These are phyloP conservation scores for Drosophila melanica DNA, from an alignment of 1,140 invertebrate species.

Conservation along the genomic window DNA sequence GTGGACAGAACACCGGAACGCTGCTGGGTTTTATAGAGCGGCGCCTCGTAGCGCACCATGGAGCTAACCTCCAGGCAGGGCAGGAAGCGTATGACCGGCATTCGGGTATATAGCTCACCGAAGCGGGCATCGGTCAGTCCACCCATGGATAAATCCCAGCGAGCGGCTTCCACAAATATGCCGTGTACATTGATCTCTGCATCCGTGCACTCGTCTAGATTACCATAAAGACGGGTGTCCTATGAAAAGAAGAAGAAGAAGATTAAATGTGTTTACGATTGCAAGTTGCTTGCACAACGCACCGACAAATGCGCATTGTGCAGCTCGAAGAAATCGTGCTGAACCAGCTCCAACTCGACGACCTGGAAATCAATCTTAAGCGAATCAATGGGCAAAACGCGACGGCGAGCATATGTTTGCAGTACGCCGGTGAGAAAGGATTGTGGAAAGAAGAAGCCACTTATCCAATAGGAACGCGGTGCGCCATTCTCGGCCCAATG, in stretches of 20 bases:
- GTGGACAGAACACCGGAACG: slow-evolving; percentile 93
- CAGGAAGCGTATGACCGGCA: slow-evolving; percentile 91
- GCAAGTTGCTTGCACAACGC: slow-evolving; percentile 18
- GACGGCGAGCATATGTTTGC: slow-evolving; percentile 93
- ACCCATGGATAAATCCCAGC: slow-evolving; percentile 89
- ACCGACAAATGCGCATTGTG: slow-evolving; percentile 81
- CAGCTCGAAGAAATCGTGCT: slow-evolving; percentile 87
- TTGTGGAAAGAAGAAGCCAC: slow-evolving; percentile 96
- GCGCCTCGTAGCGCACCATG: slow-evolving; percentile 88
- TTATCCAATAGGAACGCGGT: slow-evolving; percentile 94
- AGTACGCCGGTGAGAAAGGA: slow-evolving; percentile 94
- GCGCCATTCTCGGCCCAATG: slow-evolving; percentile 88
- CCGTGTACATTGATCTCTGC: slow-evolving; percentile 94
- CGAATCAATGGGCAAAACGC: slow-evolving; percentile 93
- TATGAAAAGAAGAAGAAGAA: slow-evolving; percentile 1
- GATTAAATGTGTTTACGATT: no score
- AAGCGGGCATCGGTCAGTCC: slow-evolving; percentile 88
- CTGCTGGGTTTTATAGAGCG: slow-evolving; percentile 93
- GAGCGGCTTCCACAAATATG: slow-evolving; percentile 93
- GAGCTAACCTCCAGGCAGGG: slow-evolving; percentile 84
- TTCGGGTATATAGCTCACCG: slow-evolving; percentile 90
- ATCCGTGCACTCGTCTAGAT: slow-evolving; percentile 85
- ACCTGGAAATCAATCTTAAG: slow-evolving; percentile 91
- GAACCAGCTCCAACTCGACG: slow-evolving; percentile 86
- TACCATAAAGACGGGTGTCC: slow-evolving; percentile 85